Percentiles rank a stretch among this genome's conserved stretches.
These are phyloP conservation scores for Nephila pilipes DNA, from an alignment of 1,140 invertebrate genomes.

Conservation along the genomic window DNA sequence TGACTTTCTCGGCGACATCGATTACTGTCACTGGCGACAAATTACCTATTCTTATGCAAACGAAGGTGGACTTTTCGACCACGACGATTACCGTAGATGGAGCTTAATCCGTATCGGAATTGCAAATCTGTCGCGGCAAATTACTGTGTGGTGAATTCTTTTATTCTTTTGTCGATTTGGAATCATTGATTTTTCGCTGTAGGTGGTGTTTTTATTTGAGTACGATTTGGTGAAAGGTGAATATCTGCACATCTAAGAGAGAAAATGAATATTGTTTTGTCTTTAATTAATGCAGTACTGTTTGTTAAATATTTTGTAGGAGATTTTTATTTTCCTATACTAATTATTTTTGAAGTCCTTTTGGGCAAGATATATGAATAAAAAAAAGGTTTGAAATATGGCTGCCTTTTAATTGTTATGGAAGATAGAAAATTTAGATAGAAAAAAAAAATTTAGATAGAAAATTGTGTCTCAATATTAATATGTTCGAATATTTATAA, in stretches of 20 bases:
- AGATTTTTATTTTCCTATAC: too few species aligned
- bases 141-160: neutral
- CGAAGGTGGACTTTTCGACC: neutral
- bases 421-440: too few species aligned
- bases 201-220: neutral
- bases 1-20: slow-evolving; percentile 39
- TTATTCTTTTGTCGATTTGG: neutral
- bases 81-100: neutral
- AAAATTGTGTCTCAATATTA: too few species aligned
- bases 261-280: too few species aligned
- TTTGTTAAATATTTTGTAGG: too few species aligned
- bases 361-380: too few species aligned
- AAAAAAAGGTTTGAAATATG: too few species aligned
- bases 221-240: neutral
- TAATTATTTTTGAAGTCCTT: too few species aligned
- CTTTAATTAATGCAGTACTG: too few species aligned
- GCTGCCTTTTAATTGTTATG: too few species aligned
- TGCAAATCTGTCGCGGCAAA: neutral
- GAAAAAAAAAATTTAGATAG: too few species aligned
- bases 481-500: too few species aligned
- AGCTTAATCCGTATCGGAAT: neutral
- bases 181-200: neutral
- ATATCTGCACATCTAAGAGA: neutral
- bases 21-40: slow-evolving; percentile 65
- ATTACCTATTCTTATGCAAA: slow-evolving; percentile 73